phyloP scores from a whole-genome alignment of 2,113 vertebrate species.

The Aldabrachelys gigantea region DNA sequence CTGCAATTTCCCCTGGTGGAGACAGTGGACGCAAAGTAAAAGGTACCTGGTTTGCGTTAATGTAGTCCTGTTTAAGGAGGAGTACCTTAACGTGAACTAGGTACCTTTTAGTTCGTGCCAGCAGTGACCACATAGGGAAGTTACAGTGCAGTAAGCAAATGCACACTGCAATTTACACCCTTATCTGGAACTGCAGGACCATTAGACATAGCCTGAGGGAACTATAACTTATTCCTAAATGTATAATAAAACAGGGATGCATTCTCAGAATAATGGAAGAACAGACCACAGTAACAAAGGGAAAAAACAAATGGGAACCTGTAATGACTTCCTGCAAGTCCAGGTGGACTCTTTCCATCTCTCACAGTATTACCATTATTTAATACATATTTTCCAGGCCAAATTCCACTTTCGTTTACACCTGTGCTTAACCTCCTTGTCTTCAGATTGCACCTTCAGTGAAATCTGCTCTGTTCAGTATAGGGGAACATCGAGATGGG shows the following conservation, averaged over 20 bases:
- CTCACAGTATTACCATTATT: slow-evolving; percentile 22
- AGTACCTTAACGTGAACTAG: not conserved
- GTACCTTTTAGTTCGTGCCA: not conserved
- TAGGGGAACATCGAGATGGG: not conserved
- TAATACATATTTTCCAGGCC: not conserved
- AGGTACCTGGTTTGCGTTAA: not conserved
- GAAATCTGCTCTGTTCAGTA: not conserved
- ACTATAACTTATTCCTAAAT: not conserved
- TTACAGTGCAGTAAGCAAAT: not conserved
- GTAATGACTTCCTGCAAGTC: not conserved
- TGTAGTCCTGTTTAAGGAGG: not conserved
- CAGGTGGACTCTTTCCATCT: slow-evolving; percentile 23
- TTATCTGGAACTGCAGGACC: not conserved
- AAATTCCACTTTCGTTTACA: slow-evolving; percentile 11
- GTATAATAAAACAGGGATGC: slow-evolving; percentile 30
- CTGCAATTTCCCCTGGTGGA: not conserved
- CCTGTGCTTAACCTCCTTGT: not conserved
- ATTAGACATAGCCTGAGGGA: not conserved
- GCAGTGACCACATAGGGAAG: no score
- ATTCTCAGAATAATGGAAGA: slow-evolving; percentile 49
- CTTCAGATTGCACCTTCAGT: slow-evolving; percentile 13
- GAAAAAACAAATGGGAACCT: not conserved
- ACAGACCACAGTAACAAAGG: slow-evolving; percentile 34
- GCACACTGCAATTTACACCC: not conserved
- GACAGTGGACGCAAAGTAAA: not conserved